Conservation (phyloP, 2,113 vertebrate species). For the Panthera tigris region DNA sequence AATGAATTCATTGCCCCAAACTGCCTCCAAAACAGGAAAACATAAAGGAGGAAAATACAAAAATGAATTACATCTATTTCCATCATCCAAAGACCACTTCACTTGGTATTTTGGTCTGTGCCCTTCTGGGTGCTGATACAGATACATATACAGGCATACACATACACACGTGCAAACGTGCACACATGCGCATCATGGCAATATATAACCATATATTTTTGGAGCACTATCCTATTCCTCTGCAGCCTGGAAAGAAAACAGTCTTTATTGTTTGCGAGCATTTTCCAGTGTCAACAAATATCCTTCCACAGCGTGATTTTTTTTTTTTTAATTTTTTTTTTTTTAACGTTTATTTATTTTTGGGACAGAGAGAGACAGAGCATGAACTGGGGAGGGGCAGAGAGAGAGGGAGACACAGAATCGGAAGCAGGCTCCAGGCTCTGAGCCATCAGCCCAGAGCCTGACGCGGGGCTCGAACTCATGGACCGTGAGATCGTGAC, state of each 20-base stretch:
- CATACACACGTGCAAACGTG: neutral
- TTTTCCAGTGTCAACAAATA: constrained; percentile 31
- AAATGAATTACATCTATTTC: neutral
- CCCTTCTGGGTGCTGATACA: neutral
- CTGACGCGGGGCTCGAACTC: no score
- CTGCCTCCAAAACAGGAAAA: neutral
- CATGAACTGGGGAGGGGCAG: no score
- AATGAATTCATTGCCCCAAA: no score
- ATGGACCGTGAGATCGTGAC: no score
- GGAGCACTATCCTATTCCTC: neutral
- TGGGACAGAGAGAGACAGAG: no score
- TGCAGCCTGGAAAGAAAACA: neutral
- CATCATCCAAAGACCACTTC: neutral
- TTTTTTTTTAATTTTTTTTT: no score
- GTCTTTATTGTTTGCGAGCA: neutral
- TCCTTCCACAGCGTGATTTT: neutral
- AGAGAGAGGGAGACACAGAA: no score
- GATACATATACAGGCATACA: no score
- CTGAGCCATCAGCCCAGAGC: no score
- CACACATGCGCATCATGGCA: neutral
- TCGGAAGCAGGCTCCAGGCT: no score
- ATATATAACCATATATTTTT: neutral
- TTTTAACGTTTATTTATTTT: no score
- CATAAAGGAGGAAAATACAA: neutral
- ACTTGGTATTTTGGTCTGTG: neutral